Percentiles rank a stretch among this genome's conserved stretches.
Conservation (phyloP, 2,797 vertebrate genomes). For the Chromis chromis region DNA sequence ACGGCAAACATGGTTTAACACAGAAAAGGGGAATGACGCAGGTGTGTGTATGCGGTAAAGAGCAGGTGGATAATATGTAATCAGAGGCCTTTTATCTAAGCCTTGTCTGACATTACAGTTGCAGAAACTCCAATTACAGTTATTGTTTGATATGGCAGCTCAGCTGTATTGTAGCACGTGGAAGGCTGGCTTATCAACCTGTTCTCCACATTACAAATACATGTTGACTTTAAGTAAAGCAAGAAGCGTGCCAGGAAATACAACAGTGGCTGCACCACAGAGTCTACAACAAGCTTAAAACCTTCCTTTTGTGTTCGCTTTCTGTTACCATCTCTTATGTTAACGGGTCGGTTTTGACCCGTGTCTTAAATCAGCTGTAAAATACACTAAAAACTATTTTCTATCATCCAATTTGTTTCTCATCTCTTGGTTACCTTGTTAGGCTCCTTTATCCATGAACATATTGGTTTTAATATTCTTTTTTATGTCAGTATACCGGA, state of each 20-base stretch:
- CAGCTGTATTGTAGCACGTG: slow-evolving; percentile 18
- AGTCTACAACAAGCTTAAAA: slow-evolving; percentile 12
- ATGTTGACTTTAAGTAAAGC: slow-evolving; percentile 14
- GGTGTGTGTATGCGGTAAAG: slow-evolving; percentile 53
- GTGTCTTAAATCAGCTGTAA: too few relatives aligned
- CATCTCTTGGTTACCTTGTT: too few relatives aligned
- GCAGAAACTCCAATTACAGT: slow-evolving; percentile 33
- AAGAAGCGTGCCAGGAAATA: slow-evolving; percentile 13
- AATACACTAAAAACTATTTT: too few relatives aligned
- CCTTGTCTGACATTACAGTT: slow-evolving; percentile 41
- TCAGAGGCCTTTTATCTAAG: slow-evolving; percentile 56
- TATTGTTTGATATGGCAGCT: slow-evolving; percentile 15
- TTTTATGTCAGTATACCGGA: too few relatives aligned
- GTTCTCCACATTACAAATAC: not conserved
- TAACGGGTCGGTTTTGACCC: too few relatives aligned
- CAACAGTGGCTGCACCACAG: not conserved
- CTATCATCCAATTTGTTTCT: too few relatives aligned
- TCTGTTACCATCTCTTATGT: too few relatives aligned
- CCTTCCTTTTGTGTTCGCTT: too few relatives aligned
- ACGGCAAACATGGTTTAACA: slow-evolving; percentile 68
- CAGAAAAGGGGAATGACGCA: slow-evolving; percentile 71
- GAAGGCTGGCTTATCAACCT: not conserved
- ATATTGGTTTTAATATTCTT: too few relatives aligned
- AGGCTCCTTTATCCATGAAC: too few relatives aligned
- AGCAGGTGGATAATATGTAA: slow-evolving; percentile 59